These are phyloP conservation scores for Drosophila colorata DNA, from an alignment of 2,888 invertebrate species.

Conservation along the genomic window DNA sequence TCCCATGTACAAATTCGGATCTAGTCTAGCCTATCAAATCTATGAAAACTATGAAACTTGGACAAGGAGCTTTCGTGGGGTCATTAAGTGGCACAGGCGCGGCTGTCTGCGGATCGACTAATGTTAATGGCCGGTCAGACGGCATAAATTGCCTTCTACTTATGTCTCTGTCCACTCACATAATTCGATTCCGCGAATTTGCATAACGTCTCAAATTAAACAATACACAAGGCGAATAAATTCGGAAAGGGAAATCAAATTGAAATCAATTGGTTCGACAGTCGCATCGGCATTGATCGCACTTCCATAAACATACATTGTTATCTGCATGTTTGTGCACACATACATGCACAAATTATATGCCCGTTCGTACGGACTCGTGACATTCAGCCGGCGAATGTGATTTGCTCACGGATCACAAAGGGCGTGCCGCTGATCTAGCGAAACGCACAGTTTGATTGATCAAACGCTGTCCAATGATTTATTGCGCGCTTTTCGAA, in stretches of 20 bases:
- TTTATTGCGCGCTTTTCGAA: constrained; percentile 44
- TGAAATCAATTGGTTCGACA: constrained; percentile 66
- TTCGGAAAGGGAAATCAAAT: constrained; percentile 51
- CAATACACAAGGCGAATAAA: constrained; percentile 10
- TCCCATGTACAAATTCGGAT: constrained; percentile 27
- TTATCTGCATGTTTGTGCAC: neutral
- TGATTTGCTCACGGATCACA: constrained; percentile 43
- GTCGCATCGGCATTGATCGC: constrained; percentile 11
- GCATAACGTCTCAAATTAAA: constrained; percentile 41
- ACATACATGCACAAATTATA: constrained; percentile 9
- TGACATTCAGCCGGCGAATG: constrained; percentile 10
- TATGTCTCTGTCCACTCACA: constrained; percentile 20
- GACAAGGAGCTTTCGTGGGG: constrained; percentile 24
- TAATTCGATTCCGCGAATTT: constrained; percentile 64
- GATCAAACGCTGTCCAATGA: constrained; percentile 62
- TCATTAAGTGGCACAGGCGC: constrained; percentile 53
- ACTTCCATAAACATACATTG: neutral
- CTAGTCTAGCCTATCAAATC: constrained; percentile 13
- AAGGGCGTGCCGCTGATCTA: constrained; percentile 29
- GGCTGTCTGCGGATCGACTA: constrained; percentile 1
- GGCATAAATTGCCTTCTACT: constrained; percentile 11
- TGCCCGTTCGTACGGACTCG: neutral
- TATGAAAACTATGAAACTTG: constrained; percentile 6
- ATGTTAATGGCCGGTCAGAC: constrained; percentile 21
- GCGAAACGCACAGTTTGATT: constrained; percentile 34